phyloP scores from a whole-genome alignment of 2,797 vertebrate genomes.

The Vultur gryphus region DNA sequence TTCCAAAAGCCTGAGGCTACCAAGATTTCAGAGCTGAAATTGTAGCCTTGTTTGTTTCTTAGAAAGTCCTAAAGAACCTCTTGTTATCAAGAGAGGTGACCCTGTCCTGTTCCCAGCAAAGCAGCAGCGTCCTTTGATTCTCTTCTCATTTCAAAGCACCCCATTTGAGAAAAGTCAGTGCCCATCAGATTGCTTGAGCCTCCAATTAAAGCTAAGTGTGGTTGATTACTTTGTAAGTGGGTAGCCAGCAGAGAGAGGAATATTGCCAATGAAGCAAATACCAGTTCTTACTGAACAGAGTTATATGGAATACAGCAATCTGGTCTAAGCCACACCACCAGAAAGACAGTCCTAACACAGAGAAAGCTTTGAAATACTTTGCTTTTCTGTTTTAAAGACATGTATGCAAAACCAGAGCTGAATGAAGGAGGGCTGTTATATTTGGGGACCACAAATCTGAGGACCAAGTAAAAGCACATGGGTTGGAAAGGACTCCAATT shows the following conservation, averaged over 20 bases:
- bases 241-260: not conserved
- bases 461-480: not conserved
- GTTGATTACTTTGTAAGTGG: not conserved
- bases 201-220: not conserved
- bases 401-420: not conserved
- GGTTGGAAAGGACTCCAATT: not conserved
- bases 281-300: not conserved
- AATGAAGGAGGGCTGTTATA: not conserved
- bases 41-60: not conserved
- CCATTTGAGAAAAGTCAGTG: not conserved
- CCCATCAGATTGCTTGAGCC: not conserved
- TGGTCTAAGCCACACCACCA: not conserved
- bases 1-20: conserved; percentile 45
- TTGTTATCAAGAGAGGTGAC: not conserved
- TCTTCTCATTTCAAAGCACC: not conserved
- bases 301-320: not conserved
- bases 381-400: not conserved
- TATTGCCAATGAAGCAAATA: not conserved
- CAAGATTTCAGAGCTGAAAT: not conserved
- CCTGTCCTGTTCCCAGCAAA: not conserved
- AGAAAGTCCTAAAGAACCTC: not conserved
- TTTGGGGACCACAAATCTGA: not conserved
- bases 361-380: not conserved
- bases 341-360: not conserved
- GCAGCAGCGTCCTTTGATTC: not conserved